Evolutionary conservation across 2,113 vertebrate species (phyloP), one percentile per base, ranked within the genome.

Genomic region (Chionomys nivalis): DNA sequence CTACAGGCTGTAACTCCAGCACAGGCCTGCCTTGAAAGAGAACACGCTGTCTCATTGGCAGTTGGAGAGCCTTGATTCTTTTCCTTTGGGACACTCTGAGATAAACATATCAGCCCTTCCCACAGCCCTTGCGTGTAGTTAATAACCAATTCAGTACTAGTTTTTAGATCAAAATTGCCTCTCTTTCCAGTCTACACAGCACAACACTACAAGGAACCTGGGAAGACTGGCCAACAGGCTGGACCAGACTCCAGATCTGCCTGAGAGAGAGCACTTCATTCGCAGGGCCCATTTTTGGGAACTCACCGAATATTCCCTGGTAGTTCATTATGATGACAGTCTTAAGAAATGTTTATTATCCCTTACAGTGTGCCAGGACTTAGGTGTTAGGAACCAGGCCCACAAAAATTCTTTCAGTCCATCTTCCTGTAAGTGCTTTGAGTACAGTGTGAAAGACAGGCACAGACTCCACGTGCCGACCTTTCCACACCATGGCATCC

Each of bases 81-180:
- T 95, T 44, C 77, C 81, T 86, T 95, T 94, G 89, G 26, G 70
- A 47, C 86, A 87, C 52, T 95, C 72, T 82, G 21, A 94, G 81
- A 94, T 52, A 88, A 81, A 33, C 82, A 3, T 47, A 68, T 66
- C 55, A n/a, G 87, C 93, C 86, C 52, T 75, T 94, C 36, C 76
- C 55, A 44, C 77, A 89, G 89, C 70, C 42, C 75, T 86, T 86
- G 86, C 81, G 93, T 97, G 91, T 95, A 75, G 28, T 86, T 92
- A 94, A 82, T 33, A 91, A 63, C 24, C 86, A 96, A 94, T 75
- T 89, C 73, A 79, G 72, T 91, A 31, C 26, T 83, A 66, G 21
- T 44, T 94, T 95, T 21, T 72, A n/a, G 70, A 79, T 94, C 73
- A 90, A 39, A 78, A 33, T 91, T 92, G 52, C 10, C 31, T 79